phyloP scores from a whole-genome alignment of 2,113 vertebrate genomes.

The Atlantisia rogersi region DNA sequence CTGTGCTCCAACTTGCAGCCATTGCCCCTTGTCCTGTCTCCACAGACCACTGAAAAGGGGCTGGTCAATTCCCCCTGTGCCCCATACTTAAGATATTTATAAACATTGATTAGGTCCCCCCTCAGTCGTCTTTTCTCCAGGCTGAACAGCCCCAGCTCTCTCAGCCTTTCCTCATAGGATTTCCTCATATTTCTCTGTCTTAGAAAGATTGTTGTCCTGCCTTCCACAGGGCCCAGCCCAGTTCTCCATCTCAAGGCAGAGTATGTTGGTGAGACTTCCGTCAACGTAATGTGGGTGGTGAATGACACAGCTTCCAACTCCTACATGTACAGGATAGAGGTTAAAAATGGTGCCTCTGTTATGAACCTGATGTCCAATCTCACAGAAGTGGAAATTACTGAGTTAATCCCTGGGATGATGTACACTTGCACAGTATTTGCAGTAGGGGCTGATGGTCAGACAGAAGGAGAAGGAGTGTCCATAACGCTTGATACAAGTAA shows the following conservation, averaged over 20 bases:
- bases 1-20: too few species aligned
- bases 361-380: background rate
- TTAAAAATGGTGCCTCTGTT: background rate
- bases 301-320: background rate
- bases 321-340: background rate
- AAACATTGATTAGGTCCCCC: too few species aligned
- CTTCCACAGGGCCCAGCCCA: background rate
- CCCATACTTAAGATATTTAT: too few species aligned
- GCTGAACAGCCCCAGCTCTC: too few species aligned
- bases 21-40: too few species aligned
- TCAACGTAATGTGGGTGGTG: slow-evolving; percentile 67
- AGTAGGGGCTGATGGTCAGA: background rate
- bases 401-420: background rate
- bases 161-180: too few species aligned
- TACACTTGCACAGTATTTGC: background rate
- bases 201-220: background rate
- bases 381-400: fast-evolving
- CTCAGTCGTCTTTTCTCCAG: too few species aligned
- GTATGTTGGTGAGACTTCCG: background rate
- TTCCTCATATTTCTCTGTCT: background rate
- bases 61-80: too few species aligned
- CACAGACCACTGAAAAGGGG: too few species aligned
- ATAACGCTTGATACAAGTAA: background rate
- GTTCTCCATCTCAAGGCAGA: background rate
- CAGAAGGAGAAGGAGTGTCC: background rate